phyloP scores from a whole-genome alignment of 2,113 vertebrate species.

The Brachyhypopomus gauderio region DNA sequence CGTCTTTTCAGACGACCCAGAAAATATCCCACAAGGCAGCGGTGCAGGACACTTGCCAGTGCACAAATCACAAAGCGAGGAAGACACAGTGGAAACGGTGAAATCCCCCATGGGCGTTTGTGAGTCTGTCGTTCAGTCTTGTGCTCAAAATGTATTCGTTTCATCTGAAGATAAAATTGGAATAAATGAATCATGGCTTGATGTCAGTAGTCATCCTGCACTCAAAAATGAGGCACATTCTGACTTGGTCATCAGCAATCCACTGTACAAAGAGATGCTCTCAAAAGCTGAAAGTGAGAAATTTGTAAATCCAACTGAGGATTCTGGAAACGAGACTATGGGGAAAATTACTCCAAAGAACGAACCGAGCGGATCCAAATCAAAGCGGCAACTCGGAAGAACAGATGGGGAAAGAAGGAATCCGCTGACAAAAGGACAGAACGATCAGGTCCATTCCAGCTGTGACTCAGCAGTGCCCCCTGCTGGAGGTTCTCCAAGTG shows the following conservation, averaged over 20 bases:
- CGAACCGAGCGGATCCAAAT: background rate
- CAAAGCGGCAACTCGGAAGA: background rate
- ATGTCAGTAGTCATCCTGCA: background rate
- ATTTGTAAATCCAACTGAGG: background rate
- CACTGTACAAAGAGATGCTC: background rate
- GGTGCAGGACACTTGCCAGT: conserved; percentile 7
- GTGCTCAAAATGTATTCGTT: background rate
- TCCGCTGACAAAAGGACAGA: background rate
- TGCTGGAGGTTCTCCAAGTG: conserved; percentile 60
- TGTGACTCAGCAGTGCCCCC: conserved; percentile 47
- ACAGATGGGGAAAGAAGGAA: background rate
- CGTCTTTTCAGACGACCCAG: background rate
- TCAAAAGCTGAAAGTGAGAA: conserved; percentile 3
- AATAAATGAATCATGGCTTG: background rate
- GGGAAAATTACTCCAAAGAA: background rate
- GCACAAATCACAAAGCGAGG: background rate
- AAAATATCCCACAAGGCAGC: conserved; percentile 6
- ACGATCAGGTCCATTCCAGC: background rate
- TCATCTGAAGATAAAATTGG: background rate
- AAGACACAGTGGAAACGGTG: background rate
- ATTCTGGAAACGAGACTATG: background rate
- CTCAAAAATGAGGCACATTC: background rate
- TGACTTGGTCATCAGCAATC: conserved; percentile 9
- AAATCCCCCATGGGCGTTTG: background rate
- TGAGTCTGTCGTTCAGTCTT: background rate